phyloP scores from a whole-genome alignment of 2,888 invertebrate genomes.

The Tinea trinotella region DNA sequence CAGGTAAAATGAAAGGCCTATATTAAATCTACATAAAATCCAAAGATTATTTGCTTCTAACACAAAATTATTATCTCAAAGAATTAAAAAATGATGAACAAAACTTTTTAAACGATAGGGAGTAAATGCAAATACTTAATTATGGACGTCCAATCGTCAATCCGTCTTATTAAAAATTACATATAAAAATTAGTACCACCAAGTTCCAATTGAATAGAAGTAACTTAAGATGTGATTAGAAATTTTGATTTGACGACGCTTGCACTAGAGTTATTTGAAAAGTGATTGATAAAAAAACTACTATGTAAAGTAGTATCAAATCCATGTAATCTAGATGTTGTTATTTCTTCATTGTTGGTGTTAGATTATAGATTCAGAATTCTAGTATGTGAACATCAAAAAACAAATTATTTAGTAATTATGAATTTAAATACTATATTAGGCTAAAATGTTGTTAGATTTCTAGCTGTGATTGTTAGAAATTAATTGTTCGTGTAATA shows the following conservation, averaged over 20 bases:
- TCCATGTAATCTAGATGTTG: not conserved
- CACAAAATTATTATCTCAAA: too few relatives aligned
- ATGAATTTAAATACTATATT: not conserved
- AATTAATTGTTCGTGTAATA: conserved; percentile 5
- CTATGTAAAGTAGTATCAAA: not conserved
- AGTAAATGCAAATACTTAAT: not conserved
- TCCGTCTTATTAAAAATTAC: not conserved
- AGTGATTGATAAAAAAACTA: not conserved
- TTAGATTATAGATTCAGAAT: not conserved
- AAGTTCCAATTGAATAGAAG: not conserved
- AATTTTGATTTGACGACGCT: not conserved
- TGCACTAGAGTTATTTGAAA: not conserved
- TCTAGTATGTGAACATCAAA: not conserved
- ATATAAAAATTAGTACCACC: not conserved
- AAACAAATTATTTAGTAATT: not conserved
- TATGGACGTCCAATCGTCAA: not conserved
- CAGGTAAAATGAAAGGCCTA: not conserved
- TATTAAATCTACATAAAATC: not conserved
- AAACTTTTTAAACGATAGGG: not conserved
- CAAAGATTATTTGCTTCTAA: not conserved
- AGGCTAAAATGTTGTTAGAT: conserved; percentile 13
- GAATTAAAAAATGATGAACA: too few relatives aligned
- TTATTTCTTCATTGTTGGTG: not conserved
- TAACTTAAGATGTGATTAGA: not conserved
- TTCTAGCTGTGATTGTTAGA: conserved; percentile 18